Conservation (phyloP, 2,888 invertebrate genomes). For the Lepidochitona cinerea region DNA sequence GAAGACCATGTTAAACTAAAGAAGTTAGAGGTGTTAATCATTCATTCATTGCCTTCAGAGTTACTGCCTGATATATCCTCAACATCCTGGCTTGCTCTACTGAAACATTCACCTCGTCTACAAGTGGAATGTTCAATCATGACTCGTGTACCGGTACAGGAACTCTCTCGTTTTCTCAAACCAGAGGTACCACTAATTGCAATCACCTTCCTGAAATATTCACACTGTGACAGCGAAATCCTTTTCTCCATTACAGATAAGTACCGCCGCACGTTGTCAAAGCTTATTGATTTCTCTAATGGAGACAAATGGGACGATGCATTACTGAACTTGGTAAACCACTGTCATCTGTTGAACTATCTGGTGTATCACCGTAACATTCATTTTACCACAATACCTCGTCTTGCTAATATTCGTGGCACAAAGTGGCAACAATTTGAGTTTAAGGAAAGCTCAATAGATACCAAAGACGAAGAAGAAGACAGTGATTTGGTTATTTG, state of each 20-base stretch:
- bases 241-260: conserved; percentile 39
- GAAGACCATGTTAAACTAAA: conserved; percentile 38
- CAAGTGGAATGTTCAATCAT: conserved; percentile 48
- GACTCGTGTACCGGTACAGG: conserved; percentile 43
- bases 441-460: conserved; percentile 37
- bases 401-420: conserved; percentile 37
- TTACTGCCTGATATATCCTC: conserved; percentile 40
- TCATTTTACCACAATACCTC: conserved; percentile 32
- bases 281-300: conserved; percentile 24
- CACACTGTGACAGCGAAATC: conserved; percentile 38
- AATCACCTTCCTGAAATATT: conserved; percentile 45
- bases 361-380: conserved; percentile 48
- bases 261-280: conserved; percentile 35
- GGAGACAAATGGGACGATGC: conserved; percentile 42
- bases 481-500: conserved; percentile 41
- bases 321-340: conserved; percentile 35
- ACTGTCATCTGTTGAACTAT: conserved; percentile 37
- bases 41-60: conserved; percentile 31
- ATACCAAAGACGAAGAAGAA: conserved; percentile 26
- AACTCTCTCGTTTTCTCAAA: conserved; percentile 45
- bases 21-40: conserved; percentile 46
- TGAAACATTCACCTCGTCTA: conserved; percentile 39
- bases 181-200: conserved; percentile 50
- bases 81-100: conserved; percentile 41
- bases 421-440: conserved; percentile 41